Percentiles rank a stretch among this genome's conserved stretches.
These are phyloP conservation scores for Gymnoscelis rufifasciata DNA, from an alignment of 2,888 invertebrate genomes.

Conservation along the genomic window DNA sequence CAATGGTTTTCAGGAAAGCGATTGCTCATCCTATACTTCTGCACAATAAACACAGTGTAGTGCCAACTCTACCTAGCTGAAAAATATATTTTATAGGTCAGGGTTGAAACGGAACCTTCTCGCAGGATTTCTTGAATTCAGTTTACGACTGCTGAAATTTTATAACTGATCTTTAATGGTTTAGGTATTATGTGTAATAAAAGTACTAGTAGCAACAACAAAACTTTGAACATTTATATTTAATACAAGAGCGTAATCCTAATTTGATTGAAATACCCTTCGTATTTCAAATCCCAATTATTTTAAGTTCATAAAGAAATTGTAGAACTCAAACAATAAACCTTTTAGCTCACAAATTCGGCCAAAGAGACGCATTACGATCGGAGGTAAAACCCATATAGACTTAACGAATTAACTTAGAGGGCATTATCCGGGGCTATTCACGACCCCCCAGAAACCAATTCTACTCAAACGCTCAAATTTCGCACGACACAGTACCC, in stretches of 20 bases:
- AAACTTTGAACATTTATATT: too few relatives aligned
- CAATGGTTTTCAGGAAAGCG: conserved; percentile 7
- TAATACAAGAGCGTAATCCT: too few relatives aligned
- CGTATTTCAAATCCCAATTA: too few relatives aligned
- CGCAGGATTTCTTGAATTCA: background rate
- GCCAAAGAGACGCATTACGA: conserved; percentile 14
- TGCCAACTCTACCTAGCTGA: conserved; percentile 21
- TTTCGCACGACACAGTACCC: conserved; percentile 40
- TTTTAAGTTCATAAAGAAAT: background rate
- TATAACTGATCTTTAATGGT: too few relatives aligned
- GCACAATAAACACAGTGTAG: conserved; percentile 6
- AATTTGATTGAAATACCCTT: too few relatives aligned
- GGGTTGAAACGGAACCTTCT: conserved; percentile 18
- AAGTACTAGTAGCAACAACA: too few relatives aligned
- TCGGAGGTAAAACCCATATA: conserved; percentile 19
- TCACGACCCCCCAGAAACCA: conserved; percentile 42
- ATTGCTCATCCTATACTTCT: conserved; percentile 4
- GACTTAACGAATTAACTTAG: conserved; percentile 38
- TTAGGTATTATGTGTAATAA: too few relatives aligned
- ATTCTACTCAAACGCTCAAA: conserved; percentile 41
- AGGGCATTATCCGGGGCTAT: conserved; percentile 38
- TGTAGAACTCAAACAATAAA: conserved; percentile 3
- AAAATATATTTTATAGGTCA: conserved; percentile 25
- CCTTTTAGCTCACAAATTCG: conserved; percentile 13
- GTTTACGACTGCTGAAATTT: too few relatives aligned